Evolutionary conservation across 1,140 invertebrate species (phyloP).

Genomic region (Pinna nobilis): DNA sequence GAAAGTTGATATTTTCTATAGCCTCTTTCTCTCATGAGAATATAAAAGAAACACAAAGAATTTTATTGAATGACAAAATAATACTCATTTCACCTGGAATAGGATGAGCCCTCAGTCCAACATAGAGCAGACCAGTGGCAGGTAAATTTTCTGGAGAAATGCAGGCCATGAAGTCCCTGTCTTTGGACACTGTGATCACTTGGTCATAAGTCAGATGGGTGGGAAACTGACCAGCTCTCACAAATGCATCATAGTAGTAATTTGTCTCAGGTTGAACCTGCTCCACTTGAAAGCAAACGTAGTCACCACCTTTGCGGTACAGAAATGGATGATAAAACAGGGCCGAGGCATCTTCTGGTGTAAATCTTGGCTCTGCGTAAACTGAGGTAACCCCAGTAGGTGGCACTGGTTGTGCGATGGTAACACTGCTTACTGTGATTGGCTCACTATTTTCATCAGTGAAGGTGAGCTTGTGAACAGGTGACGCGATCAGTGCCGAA

Average conservation of each 20-base stretch:
- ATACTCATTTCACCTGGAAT: constrained; percentile 32
- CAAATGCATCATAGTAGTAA: constrained; percentile 32
- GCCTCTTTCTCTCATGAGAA: too few species aligned
- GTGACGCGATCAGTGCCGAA: constrained; percentile 21
- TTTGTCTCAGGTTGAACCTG: neutral
- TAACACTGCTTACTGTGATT: neutral
- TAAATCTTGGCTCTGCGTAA: constrained; percentile 29
- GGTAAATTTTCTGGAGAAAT: constrained; percentile 19
- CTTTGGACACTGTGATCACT: constrained; percentile 5
- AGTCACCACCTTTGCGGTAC: constrained; percentile 31
- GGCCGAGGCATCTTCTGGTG: constrained; percentile 37
- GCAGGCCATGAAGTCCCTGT: constrained; percentile 37
- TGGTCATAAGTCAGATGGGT: constrained; percentile 37
- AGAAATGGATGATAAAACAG: constrained; percentile 45
- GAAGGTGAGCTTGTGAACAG: constrained; percentile 27
- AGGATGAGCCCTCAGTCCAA: constrained; percentile 31
- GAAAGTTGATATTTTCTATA: too few species aligned
- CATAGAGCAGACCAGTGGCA: constrained; percentile 20
- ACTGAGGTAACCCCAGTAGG: neutral
- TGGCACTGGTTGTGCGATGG: constrained; percentile 30
- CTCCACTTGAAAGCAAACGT: constrained; percentile 29
- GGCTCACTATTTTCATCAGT: neutral
- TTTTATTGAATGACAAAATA: too few species aligned
- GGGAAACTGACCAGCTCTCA: constrained; percentile 24
- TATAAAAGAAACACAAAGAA: too few species aligned